These are phyloP conservation scores for Hormaphis cornu DNA, from an alignment of 1,140 invertebrate genomes.

Conservation along the genomic window DNA sequence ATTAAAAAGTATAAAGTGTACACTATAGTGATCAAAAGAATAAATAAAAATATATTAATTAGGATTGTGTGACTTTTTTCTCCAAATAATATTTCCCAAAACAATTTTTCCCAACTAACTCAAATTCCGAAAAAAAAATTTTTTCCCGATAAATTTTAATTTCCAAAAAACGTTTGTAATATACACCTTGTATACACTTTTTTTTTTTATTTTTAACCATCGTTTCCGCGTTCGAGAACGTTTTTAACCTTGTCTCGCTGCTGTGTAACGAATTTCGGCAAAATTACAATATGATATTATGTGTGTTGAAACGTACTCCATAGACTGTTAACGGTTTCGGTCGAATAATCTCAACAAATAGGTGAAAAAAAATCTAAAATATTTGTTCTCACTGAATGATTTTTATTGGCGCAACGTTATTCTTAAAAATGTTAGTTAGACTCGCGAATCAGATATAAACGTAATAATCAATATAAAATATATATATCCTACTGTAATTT, in stretches of 20 bases:
- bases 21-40: too few species aligned
- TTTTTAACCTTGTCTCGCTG: slow-evolving; percentile 5
- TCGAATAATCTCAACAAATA: not conserved
- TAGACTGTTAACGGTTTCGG: not conserved
- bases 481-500: too few species aligned
- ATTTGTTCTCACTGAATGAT: not conserved
- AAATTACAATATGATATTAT: not conserved
- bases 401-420: not conserved
- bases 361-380: not conserved
- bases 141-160: too few species aligned
- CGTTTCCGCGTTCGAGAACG: not conserved
- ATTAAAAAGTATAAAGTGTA: too few species aligned
- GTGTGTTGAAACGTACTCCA: not conserved
- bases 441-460: not conserved
- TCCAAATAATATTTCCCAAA: too few species aligned
- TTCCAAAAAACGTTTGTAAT: too few species aligned
- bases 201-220: not conserved
- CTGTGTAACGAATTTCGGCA: not conserved
- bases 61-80: too few species aligned
- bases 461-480: too few species aligned
- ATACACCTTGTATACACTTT: not conserved
- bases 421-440: not conserved
- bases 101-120: too few species aligned
- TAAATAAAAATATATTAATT: too few species aligned
- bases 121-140: too few species aligned